phyloP scores from a whole-genome alignment of 2,113 vertebrate genomes.

The Hystrix cristata region DNA sequence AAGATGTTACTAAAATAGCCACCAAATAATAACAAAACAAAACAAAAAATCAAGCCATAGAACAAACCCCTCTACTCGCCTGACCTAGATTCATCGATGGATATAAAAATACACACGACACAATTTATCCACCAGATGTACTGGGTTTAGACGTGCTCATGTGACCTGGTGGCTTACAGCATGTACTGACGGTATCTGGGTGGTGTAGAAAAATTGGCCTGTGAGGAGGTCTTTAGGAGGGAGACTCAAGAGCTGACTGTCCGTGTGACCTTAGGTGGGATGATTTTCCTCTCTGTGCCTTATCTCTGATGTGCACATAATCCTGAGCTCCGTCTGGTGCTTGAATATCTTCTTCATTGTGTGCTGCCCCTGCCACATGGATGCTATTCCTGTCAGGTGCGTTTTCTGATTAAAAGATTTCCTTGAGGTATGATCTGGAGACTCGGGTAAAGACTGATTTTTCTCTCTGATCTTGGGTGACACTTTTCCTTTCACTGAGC shows the following conservation, averaged over 20 bases:
- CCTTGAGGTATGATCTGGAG: neutral
- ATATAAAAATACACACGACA: neutral
- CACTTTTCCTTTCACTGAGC: neutral
- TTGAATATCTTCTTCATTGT: neutral
- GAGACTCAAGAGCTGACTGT: neutral
- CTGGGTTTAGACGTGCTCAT: neutral
- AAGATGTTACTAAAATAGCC: conserved; percentile 88
- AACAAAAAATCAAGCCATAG: neutral
- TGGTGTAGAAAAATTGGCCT: neutral
- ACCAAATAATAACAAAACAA: conserved; percentile 74
- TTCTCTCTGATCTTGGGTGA: neutral
- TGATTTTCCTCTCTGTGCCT: neutral
- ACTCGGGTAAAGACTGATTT: neutral
- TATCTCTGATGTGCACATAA: neutral
- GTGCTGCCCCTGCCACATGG: neutral
- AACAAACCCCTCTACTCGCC: neutral
- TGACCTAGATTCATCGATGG: neutral
- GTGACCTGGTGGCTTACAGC: neutral
- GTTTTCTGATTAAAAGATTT: neutral
- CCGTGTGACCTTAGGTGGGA: neutral
- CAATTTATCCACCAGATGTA: neutral
- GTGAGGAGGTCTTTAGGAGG: neutral
- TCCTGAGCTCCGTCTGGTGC: neutral
- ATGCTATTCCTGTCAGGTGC: neutral
- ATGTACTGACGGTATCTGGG: neutral